Conservation (phyloP, 2,888 invertebrate species). For the Micropterix aruncella region DNA sequence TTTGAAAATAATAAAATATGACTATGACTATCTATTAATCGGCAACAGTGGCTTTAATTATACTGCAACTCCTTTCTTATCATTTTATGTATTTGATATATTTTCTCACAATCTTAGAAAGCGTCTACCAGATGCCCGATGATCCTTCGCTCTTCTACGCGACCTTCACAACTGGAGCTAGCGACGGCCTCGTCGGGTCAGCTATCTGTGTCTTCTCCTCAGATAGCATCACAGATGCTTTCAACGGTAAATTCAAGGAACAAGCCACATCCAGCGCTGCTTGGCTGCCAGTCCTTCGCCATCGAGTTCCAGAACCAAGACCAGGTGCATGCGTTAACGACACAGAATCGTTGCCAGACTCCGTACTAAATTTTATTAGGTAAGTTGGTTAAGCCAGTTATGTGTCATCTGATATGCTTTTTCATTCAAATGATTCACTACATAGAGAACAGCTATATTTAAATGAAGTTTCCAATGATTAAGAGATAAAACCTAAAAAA, state of each 20-base stretch:
- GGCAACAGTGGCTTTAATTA: no score
- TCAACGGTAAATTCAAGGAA: slow-evolving; percentile 56
- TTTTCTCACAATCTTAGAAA: no score
- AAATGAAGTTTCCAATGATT: background rate
- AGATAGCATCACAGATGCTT: slow-evolving; percentile 48
- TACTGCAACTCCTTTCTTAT: no score
- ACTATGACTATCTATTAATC: no score
- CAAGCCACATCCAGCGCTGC: slow-evolving; percentile 51
- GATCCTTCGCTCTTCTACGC: slow-evolving; percentile 50
- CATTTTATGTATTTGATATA: no score
- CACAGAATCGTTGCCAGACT: slow-evolving; percentile 46
- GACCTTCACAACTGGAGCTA: slow-evolving; percentile 51
- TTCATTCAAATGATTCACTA: background rate
- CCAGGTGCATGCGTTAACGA: slow-evolving; percentile 54
- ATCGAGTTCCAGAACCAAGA: slow-evolving; percentile 46
- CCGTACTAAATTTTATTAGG: slow-evolving; percentile 58
- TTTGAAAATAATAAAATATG: no score
- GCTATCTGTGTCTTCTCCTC: slow-evolving; percentile 56
- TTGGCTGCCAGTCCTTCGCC: slow-evolving; percentile 51
- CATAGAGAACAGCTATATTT: background rate
- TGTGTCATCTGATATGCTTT: background rate
- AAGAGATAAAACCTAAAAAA: no score
- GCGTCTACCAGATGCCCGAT: slow-evolving; percentile 49
- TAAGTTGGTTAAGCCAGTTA: slow-evolving; percentile 12
- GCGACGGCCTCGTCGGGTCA: slow-evolving; percentile 52